Conservation (phyloP, 2,113 vertebrate genomes). For the Nothocercus nigrocapillus region DNA sequence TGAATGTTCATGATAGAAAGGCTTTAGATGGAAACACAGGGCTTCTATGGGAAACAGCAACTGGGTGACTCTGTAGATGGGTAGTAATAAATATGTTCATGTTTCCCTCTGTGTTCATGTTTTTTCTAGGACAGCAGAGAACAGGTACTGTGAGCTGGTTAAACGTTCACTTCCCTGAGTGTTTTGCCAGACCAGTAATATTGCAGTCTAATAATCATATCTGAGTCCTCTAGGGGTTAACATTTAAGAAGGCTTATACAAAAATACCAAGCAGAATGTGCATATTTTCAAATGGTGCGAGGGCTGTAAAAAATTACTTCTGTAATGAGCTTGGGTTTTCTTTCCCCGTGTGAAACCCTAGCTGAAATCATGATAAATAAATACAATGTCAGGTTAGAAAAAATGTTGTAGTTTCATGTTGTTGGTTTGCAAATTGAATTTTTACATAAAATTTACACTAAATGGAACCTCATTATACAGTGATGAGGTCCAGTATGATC, state of each 20-base stretch:
- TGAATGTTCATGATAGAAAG: neutral
- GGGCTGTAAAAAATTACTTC: constrained; percentile 24
- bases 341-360: constrained; percentile 49
- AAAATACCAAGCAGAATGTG: neutral
- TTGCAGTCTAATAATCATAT: neutral
- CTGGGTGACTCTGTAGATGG: neutral
- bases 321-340: constrained; percentile 16
- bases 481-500: constrained; percentile 86
- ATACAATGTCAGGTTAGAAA: constrained; percentile 79
- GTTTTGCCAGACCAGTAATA: neutral
- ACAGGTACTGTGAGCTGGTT: neutral
- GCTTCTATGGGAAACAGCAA: neutral
- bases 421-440: constrained; percentile 88
- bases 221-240: neutral
- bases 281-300: neutral
- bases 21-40: neutral
- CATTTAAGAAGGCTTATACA: constrained; percentile 30
- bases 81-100: neutral
- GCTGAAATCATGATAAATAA: constrained; percentile 76
- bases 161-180: neutral
- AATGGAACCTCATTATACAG: constrained; percentile 86
- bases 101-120: neutral
- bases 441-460: constrained; percentile 88
- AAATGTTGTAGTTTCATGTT: constrained; percentile 86
- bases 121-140: neutral